Percentiles rank a stretch among this genome's conserved stretches.
Conservation (phyloP, 2,888 invertebrate species). For the Acleris sparsana region DNA sequence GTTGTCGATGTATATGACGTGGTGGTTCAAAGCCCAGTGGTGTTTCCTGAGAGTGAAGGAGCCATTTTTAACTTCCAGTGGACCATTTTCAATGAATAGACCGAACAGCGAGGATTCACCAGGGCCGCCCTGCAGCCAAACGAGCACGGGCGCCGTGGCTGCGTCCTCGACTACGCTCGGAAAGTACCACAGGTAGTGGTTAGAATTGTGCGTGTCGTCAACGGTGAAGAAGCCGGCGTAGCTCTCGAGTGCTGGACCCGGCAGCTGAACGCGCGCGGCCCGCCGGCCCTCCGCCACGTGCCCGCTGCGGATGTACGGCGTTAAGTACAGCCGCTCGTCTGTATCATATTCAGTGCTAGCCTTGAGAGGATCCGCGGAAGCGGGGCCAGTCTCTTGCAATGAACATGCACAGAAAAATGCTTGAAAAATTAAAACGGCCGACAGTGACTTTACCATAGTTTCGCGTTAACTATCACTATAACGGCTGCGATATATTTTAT, state of each 20-base stretch:
- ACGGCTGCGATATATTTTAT: no score
- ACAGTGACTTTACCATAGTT: no score
- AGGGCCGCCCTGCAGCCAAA: conserved; percentile 95
- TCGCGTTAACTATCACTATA: no score
- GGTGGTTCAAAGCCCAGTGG: conserved; percentile 91
- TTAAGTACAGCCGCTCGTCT: conserved; percentile 88
- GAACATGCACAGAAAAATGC: no score
- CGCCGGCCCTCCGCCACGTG: conserved; percentile 86
- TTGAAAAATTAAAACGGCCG: no score
- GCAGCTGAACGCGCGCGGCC: conserved; percentile 81
- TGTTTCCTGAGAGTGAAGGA: conserved; percentile 85
- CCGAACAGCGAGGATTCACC: conserved; percentile 91
- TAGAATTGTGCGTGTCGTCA: conserved; percentile 89
- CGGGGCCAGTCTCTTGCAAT: no score
- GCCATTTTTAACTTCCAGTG: conserved; percentile 70
- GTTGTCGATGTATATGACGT: conserved; percentile 95
- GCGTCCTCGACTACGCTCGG: conserved; percentile 85
- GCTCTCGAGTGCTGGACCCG: conserved; percentile 72
- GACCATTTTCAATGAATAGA: conserved; percentile 93
- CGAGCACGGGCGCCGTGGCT: conserved; percentile 86
- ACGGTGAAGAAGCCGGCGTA: conserved; percentile 93
- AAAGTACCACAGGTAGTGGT: conserved; percentile 96
- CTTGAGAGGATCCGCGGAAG: no score
- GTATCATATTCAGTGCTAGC: conserved; percentile 52
- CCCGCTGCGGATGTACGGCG: conserved; percentile 88